These are phyloP conservation scores for Poecilus cupreus DNA, from an alignment of 2,888 invertebrate genomes.

Conservation along the genomic window DNA sequence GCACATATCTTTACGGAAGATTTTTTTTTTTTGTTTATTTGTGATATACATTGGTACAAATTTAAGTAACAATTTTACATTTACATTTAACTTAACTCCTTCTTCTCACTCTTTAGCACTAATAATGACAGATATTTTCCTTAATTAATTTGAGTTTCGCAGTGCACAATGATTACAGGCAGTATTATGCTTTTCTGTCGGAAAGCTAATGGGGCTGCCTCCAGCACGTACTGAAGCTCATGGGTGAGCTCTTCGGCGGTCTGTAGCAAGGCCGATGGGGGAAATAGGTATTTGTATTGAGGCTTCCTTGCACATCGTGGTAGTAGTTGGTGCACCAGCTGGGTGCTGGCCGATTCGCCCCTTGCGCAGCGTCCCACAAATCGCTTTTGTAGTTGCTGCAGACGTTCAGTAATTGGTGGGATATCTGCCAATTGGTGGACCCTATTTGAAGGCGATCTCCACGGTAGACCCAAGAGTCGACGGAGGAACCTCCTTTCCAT, in stretches of 20 bases:
- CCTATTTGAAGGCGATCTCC: neutral
- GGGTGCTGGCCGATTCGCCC: neutral
- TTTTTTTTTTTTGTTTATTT: too few species aligned
- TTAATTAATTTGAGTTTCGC: too few species aligned
- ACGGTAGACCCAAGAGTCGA: neutral
- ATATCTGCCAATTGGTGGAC: neutral
- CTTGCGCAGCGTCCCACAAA: neutral
- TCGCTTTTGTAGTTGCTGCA: neutral
- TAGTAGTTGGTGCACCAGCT: neutral
- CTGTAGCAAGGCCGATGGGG: neutral
- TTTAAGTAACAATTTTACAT: too few species aligned
- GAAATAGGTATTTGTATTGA: neutral
- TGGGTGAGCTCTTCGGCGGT: neutral
- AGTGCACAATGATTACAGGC: too few species aligned
- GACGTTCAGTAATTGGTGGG: neutral
- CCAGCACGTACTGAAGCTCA: neutral
- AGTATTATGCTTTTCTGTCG: too few species aligned
- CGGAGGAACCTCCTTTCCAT: neutral
- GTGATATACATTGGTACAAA: too few species aligned
- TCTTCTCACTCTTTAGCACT: too few species aligned
- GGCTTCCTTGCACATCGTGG: neutral
- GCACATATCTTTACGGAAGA: too few species aligned
- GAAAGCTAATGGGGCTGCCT: neutral
- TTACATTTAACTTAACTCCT: too few species aligned
- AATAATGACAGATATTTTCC: too few species aligned